Base-by-base conservation (phyloP, 2,888 invertebrate species). In the Metopia argyrocephala region DNA sequence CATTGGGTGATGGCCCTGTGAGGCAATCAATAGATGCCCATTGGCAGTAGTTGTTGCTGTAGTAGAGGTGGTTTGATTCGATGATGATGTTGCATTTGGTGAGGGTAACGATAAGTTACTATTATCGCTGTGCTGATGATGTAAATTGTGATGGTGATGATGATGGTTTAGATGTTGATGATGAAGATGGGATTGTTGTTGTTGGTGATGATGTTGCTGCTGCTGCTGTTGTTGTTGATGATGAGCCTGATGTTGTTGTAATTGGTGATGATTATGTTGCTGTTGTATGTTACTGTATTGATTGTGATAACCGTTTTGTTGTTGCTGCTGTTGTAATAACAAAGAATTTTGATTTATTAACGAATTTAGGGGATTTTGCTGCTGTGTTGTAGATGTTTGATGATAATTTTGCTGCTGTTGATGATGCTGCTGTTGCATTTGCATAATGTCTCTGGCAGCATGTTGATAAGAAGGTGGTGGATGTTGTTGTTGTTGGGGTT, bases 21-120 rank as follows among this genome's bases (percentile, higher is more conserved):
- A 79, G n/a, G 86, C 73, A 2, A 86, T 75, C 62, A 84, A 71
- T 3, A 78, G 79, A 7, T 86, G 23, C 82, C 85, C 88, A 74
- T 86, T 96, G 94, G 52, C 93, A 92, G 85, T 95, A 94, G 69
- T 95, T 95, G 83, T 86, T 87, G 86, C 83, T 78, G 80, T 84
- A 74, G 76, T 84, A 78, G 66, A 86, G 84, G 86, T 78, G 62
- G 69, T 62, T 31, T 62, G 69, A 69, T 69, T 76, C 48, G 76
- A 62, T 83, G 87, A 71, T 84, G 87, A 66, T 83, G 84, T 75
- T 83, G 83, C 84, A 85, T 85, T 76, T 82, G 85, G 66, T 76
- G 86, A 82, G n/a, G 83, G 74, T 45, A 83, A 50, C 56, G 82
- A 82, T 54, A 83, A 59, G 69, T 83, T 85, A 59, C 74, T 85